Evolutionary conservation across 2,888 invertebrate genomes (phyloP), one percentile per base, ranked within the genome.

Genomic region (Macrosiphum euphorbiae): DNA sequence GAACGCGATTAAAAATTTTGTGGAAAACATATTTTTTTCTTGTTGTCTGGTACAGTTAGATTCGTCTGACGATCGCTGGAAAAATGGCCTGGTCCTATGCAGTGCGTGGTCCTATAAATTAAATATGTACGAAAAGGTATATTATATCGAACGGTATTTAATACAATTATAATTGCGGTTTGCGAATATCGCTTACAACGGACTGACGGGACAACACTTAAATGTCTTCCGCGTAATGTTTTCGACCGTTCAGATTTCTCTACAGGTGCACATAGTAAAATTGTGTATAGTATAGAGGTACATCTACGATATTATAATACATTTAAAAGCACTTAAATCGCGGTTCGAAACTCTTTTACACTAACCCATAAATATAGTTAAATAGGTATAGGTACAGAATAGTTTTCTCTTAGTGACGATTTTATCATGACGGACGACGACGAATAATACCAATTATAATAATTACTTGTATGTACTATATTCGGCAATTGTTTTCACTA

Each of bases 261-360:
- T 50, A 85, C 11, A 47, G 20, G 35, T 78, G 2, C 78, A 78
- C 20, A 78, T 20, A 20, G 20, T 78, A 20, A 78, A 78, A 20
- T 67, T 4, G 5, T 67, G 5, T 16, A 67, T n/a, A 52, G n/a
- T n/a, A 11, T 52, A 52, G 1, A 41, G 41, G 3, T 7, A 61
- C 28, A 7, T 87, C 3, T 61, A 47, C 47, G 47, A 89, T 47
- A 52, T 35, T 16, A 55, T n/a, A 41, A 28, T 55, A 58, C 92
- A 92, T 92, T 92, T 67, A 87, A 92, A 92, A 92, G 20, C 92
- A 52, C 67, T 92, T 92, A 67, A 92, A 61, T 67, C 5, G n/a
- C 7, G 10, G 41, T 92, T 78, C 28, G 52, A 50, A 92, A 52
- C 11, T n/a, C 35, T 50, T 61, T 85, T 78, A 20, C 8, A 35